Conservation (phyloP, 2,888 invertebrate species). For the Tinea semifulvella region DNA sequence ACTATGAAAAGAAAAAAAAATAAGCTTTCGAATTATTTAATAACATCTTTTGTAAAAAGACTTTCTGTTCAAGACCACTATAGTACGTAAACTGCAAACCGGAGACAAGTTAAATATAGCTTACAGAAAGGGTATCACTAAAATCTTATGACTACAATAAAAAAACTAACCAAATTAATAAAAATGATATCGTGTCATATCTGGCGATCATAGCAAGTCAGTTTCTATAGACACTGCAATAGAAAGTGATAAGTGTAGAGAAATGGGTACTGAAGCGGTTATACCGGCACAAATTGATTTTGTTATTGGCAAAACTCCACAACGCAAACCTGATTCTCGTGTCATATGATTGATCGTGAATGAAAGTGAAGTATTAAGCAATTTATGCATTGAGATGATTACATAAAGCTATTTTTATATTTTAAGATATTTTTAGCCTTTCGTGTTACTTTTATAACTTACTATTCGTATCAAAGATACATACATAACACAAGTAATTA, state of each 20-base stretch:
- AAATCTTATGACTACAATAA: conserved; percentile 1
- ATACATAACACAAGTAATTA: too few species aligned
- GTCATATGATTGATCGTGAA: conserved; percentile 5
- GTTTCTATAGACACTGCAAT: too few species aligned
- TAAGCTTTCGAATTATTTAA: too few species aligned
- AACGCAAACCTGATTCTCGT: background rate
- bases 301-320: conserved; percentile 3
- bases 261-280: background rate
- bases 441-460: too few species aligned
- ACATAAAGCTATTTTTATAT: background rate
- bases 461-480: too few species aligned
- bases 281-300: conserved; percentile 7
- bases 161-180: too few species aligned
- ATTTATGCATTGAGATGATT: background rate
- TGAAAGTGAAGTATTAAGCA: background rate
- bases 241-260: conserved; percentile 5
- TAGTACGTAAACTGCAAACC: too few species aligned
- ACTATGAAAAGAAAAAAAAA: too few species aligned
- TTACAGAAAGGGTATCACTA: background rate
- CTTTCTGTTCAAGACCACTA: too few species aligned
- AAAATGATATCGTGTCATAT: background rate
- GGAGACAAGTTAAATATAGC: background rate
- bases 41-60: too few species aligned
- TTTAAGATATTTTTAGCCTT: too few species aligned
- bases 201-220: too few species aligned